phyloP scores from a whole-genome alignment of 2,113 vertebrate genomes.

The Nycticryphes semicollaris region DNA sequence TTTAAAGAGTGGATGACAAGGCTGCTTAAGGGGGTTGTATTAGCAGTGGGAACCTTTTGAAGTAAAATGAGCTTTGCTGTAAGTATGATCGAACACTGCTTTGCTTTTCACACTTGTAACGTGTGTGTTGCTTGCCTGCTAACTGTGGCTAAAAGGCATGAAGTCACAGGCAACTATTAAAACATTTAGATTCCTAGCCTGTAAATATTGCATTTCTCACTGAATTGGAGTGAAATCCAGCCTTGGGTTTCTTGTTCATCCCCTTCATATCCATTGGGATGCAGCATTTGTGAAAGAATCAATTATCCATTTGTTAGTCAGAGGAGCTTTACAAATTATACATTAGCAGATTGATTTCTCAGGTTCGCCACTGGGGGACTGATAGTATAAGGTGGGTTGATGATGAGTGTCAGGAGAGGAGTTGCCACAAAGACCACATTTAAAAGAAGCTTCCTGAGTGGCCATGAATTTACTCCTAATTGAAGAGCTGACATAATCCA shows the following conservation, averaged over 20 bases:
- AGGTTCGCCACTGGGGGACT: slow-evolving; percentile 71
- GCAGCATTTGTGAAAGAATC: slow-evolving; percentile 82
- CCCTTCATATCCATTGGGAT: slow-evolving; percentile 72
- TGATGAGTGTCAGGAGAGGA: slow-evolving; percentile 76
- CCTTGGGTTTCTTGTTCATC: slow-evolving; percentile 69
- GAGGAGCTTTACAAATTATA: slow-evolving; percentile 83
- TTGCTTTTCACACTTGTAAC: slow-evolving; percentile 68
- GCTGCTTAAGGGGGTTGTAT: neutral
- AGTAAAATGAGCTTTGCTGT: slow-evolving; percentile 36
- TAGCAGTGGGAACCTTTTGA: neutral
- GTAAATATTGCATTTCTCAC: slow-evolving; percentile 56
- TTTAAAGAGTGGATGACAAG: neutral
- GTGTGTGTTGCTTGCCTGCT: slow-evolving; percentile 23
- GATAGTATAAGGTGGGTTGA: slow-evolving; percentile 74
- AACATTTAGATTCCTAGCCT: slow-evolving; percentile 35
- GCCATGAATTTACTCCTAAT: slow-evolving; percentile 78
- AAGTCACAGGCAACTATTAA: slow-evolving; percentile 36
- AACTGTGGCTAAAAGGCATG: slow-evolving; percentile 53
- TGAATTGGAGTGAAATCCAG: slow-evolving; percentile 44
- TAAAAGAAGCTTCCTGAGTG: slow-evolving; percentile 78
- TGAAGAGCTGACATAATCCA: slow-evolving; percentile 83
- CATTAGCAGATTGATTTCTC: slow-evolving; percentile 87
- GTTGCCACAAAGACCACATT: slow-evolving; percentile 77
- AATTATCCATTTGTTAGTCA: slow-evolving; percentile 86
- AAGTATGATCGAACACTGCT: slow-evolving; percentile 28